Evolutionary conservation across 2,888 invertebrate species (phyloP).

Genomic region (Erebia epiphron): DNA sequence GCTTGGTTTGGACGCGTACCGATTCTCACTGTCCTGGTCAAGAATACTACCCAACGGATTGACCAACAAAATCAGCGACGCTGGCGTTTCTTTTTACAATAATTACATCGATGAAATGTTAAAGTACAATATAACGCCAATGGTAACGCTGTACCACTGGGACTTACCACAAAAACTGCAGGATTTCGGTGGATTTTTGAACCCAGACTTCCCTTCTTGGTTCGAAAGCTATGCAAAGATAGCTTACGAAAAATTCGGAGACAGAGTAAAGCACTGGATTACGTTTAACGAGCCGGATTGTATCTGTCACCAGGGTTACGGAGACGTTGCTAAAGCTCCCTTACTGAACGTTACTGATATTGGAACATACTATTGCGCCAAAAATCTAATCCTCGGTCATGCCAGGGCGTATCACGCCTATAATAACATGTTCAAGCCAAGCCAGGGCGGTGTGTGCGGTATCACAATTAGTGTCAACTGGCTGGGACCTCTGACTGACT

Average conservation of each 20-base stretch:
- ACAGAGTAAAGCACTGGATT: slow-evolving; percentile 80
- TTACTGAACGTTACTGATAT: slow-evolving; percentile 65
- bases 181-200: slow-evolving; percentile 79
- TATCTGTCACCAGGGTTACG: slow-evolving; percentile 72
- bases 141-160: slow-evolving; percentile 82
- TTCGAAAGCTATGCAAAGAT: slow-evolving; percentile 76
- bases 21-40: slow-evolving; percentile 85
- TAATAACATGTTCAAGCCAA: slow-evolving; percentile 56
- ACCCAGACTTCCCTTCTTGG: slow-evolving; percentile 68
- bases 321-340: slow-evolving; percentile 54
- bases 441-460: slow-evolving; percentile 53
- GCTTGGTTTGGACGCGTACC: slow-evolving; percentile 71
- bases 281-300: slow-evolving; percentile 83
- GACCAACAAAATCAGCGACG: slow-evolving; percentile 75
- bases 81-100: slow-evolving; percentile 86
- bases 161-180: slow-evolving; percentile 81
- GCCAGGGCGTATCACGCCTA: slow-evolving; percentile 70
- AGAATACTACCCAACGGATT: slow-evolving; percentile 83
- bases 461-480: slow-evolving; percentile 52
- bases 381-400: slow-evolving; percentile 80
- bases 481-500: slow-evolving; percentile 59
- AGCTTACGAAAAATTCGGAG: slow-evolving; percentile 69
- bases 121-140: slow-evolving; percentile 83
- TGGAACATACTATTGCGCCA: slow-evolving; percentile 78
- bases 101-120: slow-evolving; percentile 84